Percentiles rank a stretch among this genome's conserved stretches.
Evolutionary conservation across 2,113 vertebrate species (phyloP).

Genomic region (Pampusana beccarii): DNA sequence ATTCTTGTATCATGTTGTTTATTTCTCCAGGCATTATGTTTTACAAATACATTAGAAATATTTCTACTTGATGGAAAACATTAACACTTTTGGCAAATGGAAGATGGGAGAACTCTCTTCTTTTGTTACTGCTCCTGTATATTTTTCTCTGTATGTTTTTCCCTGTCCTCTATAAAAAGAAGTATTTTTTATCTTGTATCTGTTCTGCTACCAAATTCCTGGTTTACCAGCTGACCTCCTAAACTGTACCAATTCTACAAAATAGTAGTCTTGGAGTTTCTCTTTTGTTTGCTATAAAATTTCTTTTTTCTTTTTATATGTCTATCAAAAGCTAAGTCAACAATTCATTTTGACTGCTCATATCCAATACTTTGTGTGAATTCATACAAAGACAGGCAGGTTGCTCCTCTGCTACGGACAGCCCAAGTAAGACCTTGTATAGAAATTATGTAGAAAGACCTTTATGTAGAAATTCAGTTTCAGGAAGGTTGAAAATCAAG

Average conservation of each 20-base stretch:
- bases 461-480: background rate
- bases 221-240: background rate
- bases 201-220: background rate
- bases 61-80: background rate
- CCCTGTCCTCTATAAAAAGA: background rate
- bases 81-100: background rate
- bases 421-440: background rate
- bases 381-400: background rate
- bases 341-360: background rate
- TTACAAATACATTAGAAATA: background rate
- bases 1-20: background rate
- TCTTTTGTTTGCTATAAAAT: background rate
- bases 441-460: too few species aligned
- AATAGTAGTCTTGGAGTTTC: background rate
- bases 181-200: background rate
- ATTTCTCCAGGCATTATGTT: background rate
- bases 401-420: background rate
- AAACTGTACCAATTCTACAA: background rate
- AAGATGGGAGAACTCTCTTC: background rate
- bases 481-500: background rate
- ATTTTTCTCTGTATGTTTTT: background rate
- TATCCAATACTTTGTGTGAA: background rate
- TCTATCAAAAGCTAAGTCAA: background rate
- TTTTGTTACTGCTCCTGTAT: background rate
- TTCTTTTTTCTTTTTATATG: background rate